Evolutionary conservation across 1,140 invertebrate species (phyloP).

Genomic region (Bactericera cockerelli): DNA sequence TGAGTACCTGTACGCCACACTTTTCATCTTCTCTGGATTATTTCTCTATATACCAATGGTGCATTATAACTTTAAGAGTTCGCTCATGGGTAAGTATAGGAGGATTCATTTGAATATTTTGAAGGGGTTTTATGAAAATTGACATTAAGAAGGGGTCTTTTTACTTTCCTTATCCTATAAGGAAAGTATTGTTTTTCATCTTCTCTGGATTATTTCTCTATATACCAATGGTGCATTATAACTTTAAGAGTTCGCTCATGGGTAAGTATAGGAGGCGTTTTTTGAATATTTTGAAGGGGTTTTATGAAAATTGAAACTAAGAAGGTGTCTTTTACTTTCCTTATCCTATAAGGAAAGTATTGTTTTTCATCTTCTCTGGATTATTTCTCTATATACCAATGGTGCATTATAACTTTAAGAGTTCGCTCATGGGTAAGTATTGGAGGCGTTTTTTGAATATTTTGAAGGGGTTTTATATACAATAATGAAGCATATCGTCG

Average conservation of each 20-base stretch:
- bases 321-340: too few species aligned
- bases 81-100: constrained; percentile 66
- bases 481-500: constrained; percentile 78
- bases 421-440: constrained; percentile 64
- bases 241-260: constrained; percentile 64
- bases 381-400: constrained; percentile 85
- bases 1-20: constrained; percentile 77
- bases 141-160: too few species aligned
- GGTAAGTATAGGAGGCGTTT: too few species aligned
- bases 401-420: constrained; percentile 68
- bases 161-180: too few species aligned
- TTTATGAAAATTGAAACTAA: too few species aligned
- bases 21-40: constrained; percentile 75
- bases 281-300: too few species aligned
- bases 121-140: too few species aligned
- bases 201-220: constrained; percentile 77
- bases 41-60: constrained; percentile 89
- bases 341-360: too few species aligned
- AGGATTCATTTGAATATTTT: too few species aligned
- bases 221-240: constrained; percentile 80
- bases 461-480: too few species aligned
- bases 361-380: constrained; percentile 76
- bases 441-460: too few species aligned
- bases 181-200: too few species aligned
- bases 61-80: constrained; percentile 62